These are phyloP conservation scores for Panurus biarmicus DNA, from an alignment of 2,113 vertebrate species.

Conservation along the genomic window DNA sequence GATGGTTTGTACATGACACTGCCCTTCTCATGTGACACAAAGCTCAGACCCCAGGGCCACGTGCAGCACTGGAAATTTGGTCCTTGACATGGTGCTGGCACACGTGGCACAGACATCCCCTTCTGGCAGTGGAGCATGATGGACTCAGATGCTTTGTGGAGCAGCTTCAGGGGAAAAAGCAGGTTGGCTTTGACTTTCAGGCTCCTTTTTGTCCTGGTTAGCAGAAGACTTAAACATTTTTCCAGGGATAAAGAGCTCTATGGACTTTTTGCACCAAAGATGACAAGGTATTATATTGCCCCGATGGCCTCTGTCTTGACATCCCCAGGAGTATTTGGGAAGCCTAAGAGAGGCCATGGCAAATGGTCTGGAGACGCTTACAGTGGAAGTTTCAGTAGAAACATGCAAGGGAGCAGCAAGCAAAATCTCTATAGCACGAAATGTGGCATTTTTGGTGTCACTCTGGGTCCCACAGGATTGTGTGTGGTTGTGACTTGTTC, in stretches of 20 bases:
- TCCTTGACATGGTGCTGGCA: rapidly evolving
- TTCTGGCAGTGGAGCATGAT: background rate
- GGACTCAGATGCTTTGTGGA: background rate
- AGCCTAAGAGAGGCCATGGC: background rate
- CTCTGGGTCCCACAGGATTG: rapidly evolving
- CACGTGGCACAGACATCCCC: rapidly evolving
- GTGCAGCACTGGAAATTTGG: background rate
- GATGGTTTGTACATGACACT: rapidly evolving
- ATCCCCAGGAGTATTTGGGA: background rate
- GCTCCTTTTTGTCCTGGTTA: background rate
- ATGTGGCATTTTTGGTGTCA: rapidly evolving
- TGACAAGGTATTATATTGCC: too few relatives aligned
- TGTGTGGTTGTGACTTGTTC: background rate
- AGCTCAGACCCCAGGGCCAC: background rate
- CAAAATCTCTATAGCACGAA: background rate
- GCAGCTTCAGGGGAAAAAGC: background rate
- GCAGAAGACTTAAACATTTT: background rate
- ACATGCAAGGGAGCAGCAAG: background rate
- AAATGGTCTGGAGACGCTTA: background rate
- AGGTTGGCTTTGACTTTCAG: background rate
- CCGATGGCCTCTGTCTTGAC: background rate
- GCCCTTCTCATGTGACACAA: background rate
- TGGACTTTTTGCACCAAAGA: background rate
- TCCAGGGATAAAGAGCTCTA: background rate
- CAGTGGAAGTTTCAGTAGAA: background rate